Percentiles rank a stretch among this genome's conserved stretches.
phyloP scores from a whole-genome alignment of 1,140 invertebrate species.

The Macrobrachium rosenbergii region DNA sequence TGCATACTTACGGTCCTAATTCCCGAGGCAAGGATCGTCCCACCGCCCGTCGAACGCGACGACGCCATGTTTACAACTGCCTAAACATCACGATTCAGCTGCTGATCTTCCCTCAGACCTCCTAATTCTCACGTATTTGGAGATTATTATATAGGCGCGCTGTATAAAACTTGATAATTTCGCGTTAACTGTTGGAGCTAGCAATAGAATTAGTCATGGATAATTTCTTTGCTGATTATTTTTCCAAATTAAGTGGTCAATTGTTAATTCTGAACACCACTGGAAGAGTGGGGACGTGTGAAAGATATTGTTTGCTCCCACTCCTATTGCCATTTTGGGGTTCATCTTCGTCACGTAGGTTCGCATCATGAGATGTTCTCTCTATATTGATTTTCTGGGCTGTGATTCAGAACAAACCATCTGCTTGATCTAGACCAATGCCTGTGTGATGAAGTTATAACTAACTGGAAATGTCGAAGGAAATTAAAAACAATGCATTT shows the following conservation, averaged over 20 bases:
- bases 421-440: neutral
- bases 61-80: conserved; percentile 53
- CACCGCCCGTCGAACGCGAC: conserved; percentile 45
- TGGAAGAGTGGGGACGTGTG: neutral
- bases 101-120: neutral
- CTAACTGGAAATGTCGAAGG: too few species aligned
- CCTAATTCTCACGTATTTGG: conserved; percentile 4
- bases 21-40: conserved; percentile 48
- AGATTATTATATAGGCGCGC: conserved; percentile 25
- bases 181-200: neutral
- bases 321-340: conserved; percentile 47
- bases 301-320: neutral
- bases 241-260: neutral
- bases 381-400: conserved; percentile 49
- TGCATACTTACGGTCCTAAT: conserved; percentile 35
- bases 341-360: conserved; percentile 49
- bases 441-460: too few species aligned
- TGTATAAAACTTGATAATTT: conserved; percentile 45
- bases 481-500: too few species aligned
- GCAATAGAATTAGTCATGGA: neutral
- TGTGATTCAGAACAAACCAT: conserved; percentile 39
- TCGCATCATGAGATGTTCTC: neutral
- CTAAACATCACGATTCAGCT: conserved; percentile 30
- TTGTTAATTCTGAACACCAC: too few species aligned
- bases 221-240: neutral